Evolutionary conservation across 2,797 vertebrate genomes (phyloP), one percentile per base, ranked within the genome.

Genomic region (Phoebastria nigripes): DNA sequence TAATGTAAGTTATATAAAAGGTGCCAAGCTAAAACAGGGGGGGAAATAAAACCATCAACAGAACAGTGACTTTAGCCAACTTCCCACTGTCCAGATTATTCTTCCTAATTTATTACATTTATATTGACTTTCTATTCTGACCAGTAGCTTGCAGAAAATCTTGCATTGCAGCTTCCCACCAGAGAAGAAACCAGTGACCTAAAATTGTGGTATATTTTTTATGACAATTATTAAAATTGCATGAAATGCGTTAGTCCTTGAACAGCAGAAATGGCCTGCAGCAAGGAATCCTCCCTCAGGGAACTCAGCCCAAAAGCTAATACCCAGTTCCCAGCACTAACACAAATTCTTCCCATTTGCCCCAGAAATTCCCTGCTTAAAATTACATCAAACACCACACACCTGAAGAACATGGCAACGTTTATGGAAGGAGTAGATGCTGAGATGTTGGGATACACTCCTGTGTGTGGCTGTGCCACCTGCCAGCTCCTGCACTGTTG

Each of bases 1-100:
- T 95, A 96, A 82, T 94, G 37, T 90, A 95, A 95, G 86, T 93
- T 92, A 95, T 85, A 92, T 87, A 84, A 93, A 97, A 94, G 47
- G 56, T 95, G 93, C 88, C 95, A 96, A 95, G 81, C 63, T 84
- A 89, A 94, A 84, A 54, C 3, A 7, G 37, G 41, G 14, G 28
- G 25, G 8, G n/a, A 21, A 91, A 93, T 95, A 94, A 96, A 92
- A 77, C 31, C 56, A 42, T 93, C 73, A 89, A 77, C 62, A 87
- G 72, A 94, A 77, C 37, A 67, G 66, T 87, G 78, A 85, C 74
- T 94, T 78, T 49, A 94, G 16, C 63, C 56, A 95, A 49, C 33
- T 94, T 95, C 28, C n/a, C 33, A 51, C 62, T 90, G 78, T 70
- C 81, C 74, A 89, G 44, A 73, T 61, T 87, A 89, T 79, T 87